phyloP scores from a whole-genome alignment of 2,888 invertebrate genomes.

The Neoscelio sp. region DNA sequence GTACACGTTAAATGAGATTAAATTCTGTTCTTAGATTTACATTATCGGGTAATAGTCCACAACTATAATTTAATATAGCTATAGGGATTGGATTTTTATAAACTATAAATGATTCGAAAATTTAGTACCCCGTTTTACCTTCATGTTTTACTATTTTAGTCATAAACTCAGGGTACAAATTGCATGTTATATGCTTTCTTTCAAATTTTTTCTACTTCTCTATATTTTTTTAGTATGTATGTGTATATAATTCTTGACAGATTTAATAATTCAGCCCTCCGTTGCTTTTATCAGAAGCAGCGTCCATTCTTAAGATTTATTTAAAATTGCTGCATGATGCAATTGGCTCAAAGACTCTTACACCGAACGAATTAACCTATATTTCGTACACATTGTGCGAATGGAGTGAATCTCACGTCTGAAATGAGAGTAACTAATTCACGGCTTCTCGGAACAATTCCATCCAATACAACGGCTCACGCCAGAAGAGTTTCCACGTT shows the following conservation, averaged over 20 bases:
- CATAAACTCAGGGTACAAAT: no score
- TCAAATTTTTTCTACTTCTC: no score
- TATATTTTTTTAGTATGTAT: no score
- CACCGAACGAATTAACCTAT: conserved; percentile 39
- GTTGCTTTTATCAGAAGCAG: conserved; percentile 29
- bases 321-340: conserved; percentile 35
- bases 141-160: no score
- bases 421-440: conserved; percentile 52
- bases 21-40: no score
- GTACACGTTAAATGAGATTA: no score
- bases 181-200: no score
- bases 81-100: no score
- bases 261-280: conserved; percentile 12
- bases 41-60: no score
- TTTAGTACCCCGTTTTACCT: no score
- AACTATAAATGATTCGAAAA: no score
- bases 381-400: conserved; percentile 41
- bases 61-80: no score
- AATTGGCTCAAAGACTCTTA: conserved; percentile 46
- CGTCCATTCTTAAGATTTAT: conserved; percentile 26
- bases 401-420: conserved; percentile 44
- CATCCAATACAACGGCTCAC: conserved; percentile 33
- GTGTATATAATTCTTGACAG: conserved; percentile 14
- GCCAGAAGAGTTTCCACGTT: conserved; percentile 26
- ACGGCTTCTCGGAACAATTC: conserved; percentile 49